Evolutionary conservation across 2,888 invertebrate species (phyloP), one percentile per base, ranked within the genome.

Genomic region (Cataglyphis cursor): DNA sequence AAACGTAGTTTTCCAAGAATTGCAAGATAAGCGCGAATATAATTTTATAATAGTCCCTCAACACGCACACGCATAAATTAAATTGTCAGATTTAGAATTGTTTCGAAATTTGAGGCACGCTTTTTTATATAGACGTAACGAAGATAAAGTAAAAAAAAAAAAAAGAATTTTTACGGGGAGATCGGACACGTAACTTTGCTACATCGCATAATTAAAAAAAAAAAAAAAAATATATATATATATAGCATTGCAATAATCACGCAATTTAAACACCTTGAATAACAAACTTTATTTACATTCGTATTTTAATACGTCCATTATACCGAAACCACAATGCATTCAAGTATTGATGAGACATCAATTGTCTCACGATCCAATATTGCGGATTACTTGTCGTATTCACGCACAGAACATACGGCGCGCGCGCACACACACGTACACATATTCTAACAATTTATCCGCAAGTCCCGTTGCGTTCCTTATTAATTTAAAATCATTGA

Each of bases 241-340:
- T n/a, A 5, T 2, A 35, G 18, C 15, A 6, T n/a, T 21, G 3
- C 15, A 87, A 85, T 75, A 75, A 78, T 65, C 83, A 84, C 78
- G 62, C 48, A 41, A 64, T 35, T 85, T 80, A 75, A 88, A 87
- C 87, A 85, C 87, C 86, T 92, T 90, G 90, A 93, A 93, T 93
- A 94, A 94, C 93, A 94, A 94, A 94, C 89, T 93, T 93, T 94
- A 94, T 94, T 94, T 93, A 94, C 93, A 94, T 92, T 91, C 87
- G 90, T 88, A 90, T 92, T 85, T 89, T 91, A 89, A 89, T 91
- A 91, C 70, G 88, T 92, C 88, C 78, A 91, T 92, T 89, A 44
- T 44, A 93, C 91, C 92, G 87, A 92, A 92, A 92, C 90, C 90
- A 91, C 84, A 87, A 85, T 85, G 85, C 81, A 85, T 85, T 84